These are phyloP conservation scores for Alaudala cheleensis DNA, from an alignment of 2,113 vertebrate species.

Conservation along the genomic window DNA sequence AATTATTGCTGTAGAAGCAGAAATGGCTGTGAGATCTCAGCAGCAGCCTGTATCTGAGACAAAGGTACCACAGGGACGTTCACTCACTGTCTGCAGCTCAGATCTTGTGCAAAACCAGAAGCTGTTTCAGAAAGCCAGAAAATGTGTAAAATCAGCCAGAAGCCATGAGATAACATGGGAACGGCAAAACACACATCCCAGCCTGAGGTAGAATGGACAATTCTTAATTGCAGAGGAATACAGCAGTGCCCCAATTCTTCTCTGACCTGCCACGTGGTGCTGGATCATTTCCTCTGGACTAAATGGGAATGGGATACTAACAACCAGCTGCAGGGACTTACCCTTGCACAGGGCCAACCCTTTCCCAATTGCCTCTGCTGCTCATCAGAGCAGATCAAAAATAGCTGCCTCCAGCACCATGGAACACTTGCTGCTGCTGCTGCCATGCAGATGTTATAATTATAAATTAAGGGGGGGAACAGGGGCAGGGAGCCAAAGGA, in stretches of 20 bases:
- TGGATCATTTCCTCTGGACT: not conserved
- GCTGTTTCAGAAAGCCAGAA: not conserved
- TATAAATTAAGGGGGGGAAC: not conserved
- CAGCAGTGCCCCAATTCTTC: not conserved
- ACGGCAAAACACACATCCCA: not conserved
- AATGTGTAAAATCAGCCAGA: not conserved
- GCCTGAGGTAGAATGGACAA: rapidly evolving
- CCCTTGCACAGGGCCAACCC: not conserved
- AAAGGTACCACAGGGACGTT: not conserved
- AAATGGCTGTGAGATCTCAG: not conserved
- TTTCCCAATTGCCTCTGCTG: not conserved
- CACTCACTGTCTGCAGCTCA: not conserved
- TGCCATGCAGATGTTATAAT: not conserved
- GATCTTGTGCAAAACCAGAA: not conserved
- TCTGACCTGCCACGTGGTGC: not conserved
- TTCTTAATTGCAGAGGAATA: not conserved
- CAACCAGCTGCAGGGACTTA: not conserved
- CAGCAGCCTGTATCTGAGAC: not conserved
- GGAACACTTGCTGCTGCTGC: conserved; percentile 17
- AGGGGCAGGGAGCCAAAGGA: not conserved
- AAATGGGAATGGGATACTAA: not conserved
- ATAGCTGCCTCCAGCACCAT: not conserved
- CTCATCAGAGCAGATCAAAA: not conserved
- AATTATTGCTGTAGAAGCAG: conserved; percentile 43
- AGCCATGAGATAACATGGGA: not conserved